A percentile compares a stretch with the other conserved stretches of the same genome.
These are phyloP conservation scores for Phoxinus phoxinus DNA, from an alignment of 2,113 vertebrate genomes.

Conservation along the genomic window DNA sequence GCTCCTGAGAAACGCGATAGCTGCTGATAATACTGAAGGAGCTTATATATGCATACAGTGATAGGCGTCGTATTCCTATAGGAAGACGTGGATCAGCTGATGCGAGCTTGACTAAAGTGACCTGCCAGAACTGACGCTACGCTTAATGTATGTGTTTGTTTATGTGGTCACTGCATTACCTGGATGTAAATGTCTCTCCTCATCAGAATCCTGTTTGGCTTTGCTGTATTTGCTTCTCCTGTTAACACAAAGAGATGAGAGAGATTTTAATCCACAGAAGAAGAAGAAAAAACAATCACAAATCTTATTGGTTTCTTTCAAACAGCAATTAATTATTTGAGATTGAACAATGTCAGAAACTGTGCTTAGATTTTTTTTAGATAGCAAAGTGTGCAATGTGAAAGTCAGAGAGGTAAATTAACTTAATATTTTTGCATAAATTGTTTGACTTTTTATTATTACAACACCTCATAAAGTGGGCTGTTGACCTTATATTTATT, in stretches of 20 bases:
- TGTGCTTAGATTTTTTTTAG: not conserved
- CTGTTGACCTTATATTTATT: not conserved
- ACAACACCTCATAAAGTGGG: not conserved
- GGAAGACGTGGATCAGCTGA: no score
- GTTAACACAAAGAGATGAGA: slow-evolving; percentile 7
- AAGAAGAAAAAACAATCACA: not conserved
- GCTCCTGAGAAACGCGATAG: no score
- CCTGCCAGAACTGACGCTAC: no score
- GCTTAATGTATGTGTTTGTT: slow-evolving; percentile 31
- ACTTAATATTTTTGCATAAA: not conserved
- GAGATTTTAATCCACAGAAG: not conserved
- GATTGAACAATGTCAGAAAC: not conserved
- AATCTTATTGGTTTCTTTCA: not conserved
- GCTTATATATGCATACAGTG: no score
- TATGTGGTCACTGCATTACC: slow-evolving; percentile 80
- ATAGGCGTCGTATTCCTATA: no score
- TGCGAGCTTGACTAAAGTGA: no score
- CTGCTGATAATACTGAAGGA: no score
- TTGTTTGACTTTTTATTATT: not conserved
- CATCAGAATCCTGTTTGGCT: slow-evolving; percentile 96
- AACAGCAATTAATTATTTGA: not conserved
- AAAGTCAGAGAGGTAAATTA: not conserved
- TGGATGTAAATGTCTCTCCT: slow-evolving; percentile 97
- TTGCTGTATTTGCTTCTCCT: slow-evolving; percentile 97
- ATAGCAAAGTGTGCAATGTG: not conserved